These are phyloP conservation scores for Morone chrysops DNA, from an alignment of 2,113 vertebrate species.

Conservation along the genomic window DNA sequence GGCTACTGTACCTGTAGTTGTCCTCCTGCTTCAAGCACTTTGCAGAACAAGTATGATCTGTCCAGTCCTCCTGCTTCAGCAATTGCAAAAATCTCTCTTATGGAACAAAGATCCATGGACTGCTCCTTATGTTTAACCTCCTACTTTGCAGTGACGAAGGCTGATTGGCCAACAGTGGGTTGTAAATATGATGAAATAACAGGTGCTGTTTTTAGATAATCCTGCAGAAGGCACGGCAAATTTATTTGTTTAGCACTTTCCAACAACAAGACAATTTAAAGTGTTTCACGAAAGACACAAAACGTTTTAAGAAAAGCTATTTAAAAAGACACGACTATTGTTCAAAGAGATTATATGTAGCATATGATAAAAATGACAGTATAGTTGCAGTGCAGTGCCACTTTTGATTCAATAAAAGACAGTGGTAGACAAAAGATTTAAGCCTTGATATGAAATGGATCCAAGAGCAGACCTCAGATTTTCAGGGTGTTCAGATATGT, in stretches of 20 bases:
- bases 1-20: conserved; percentile 50
- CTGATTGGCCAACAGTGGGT: conserved; percentile 66
- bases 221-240: neutral
- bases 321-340: neutral
- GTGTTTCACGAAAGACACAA: neutral
- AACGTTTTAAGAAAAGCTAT: neutral
- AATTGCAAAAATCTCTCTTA: neutral
- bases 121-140: conserved; percentile 63
- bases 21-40: conserved; percentile 28
- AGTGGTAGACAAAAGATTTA: too few relatives aligned
- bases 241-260: neutral
- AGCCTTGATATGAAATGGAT: too few relatives aligned
- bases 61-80: conserved; percentile 12
- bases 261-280: too few relatives aligned
- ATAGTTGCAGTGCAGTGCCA: neutral
- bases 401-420: too few relatives aligned
- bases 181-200: conserved; percentile 75
- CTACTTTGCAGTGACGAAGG: conserved; percentile 13
- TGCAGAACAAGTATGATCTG: neutral
- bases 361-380: neutral
- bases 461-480: too few relatives aligned
- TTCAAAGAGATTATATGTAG: too few relatives aligned
- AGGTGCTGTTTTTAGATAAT: conserved; percentile 22
- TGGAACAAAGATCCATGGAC: conserved; percentile 16
- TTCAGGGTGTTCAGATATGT: too few relatives aligned